These are phyloP conservation scores for Chiloscyllium punctatum DNA, from an alignment of 2,797 vertebrate genomes.

Conservation along the genomic window DNA sequence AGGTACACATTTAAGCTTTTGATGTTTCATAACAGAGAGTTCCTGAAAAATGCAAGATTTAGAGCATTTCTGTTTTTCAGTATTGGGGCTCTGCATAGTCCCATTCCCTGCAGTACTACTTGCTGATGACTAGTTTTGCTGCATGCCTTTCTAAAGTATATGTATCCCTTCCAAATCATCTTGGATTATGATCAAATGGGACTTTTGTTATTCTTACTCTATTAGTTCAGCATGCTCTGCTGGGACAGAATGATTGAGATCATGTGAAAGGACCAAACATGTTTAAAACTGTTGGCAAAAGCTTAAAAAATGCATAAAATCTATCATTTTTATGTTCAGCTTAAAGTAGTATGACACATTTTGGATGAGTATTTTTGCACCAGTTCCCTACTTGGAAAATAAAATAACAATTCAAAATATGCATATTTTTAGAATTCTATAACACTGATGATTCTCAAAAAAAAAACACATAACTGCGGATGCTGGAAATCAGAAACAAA, in stretches of 20 bases:
- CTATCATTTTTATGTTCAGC: neutral
- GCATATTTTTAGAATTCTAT: neutral
- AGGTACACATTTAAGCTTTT: neutral
- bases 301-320: constrained; percentile 4
- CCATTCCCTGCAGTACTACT: neutral
- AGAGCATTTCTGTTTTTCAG: neutral
- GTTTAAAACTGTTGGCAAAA: constrained; percentile 19
- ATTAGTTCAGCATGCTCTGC: constrained; percentile 21
- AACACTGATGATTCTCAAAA: neutral
- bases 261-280: constrained; percentile 12
- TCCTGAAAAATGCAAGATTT: neutral
- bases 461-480: too few species aligned
- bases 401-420: neutral
- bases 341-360: neutral
- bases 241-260: constrained; percentile 12
- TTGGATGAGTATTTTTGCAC: neutral
- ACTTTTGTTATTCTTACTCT: constrained; percentile 22
- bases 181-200: constrained; percentile 32
- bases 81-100: neutral
- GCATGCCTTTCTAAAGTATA: constrained; percentile 18
- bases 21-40: neutral
- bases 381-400: neutral
- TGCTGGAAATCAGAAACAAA: too few species aligned
- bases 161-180: neutral
- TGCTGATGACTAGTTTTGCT: constrained; percentile 29